Conservation (phyloP, 1,140 invertebrate genomes). For the Drosophila quadrilineata region DNA sequence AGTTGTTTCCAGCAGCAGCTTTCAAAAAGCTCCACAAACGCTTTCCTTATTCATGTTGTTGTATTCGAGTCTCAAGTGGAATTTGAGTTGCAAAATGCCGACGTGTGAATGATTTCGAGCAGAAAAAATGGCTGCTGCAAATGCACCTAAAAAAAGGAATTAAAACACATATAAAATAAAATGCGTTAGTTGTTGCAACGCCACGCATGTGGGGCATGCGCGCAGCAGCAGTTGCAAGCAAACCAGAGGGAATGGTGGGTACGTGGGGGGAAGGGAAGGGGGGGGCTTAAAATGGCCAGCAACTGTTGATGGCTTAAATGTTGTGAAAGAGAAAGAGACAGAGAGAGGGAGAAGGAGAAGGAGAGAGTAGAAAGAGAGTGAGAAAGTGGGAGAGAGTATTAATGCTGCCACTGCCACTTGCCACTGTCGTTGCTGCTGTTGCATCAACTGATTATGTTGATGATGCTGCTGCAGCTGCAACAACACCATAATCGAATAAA, state of each 20-base stretch:
- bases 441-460: conserved; percentile 57
- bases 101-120: conserved; percentile 34
- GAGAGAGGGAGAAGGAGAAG: not conserved
- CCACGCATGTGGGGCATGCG: conserved; percentile 43
- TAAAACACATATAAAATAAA: conserved; percentile 45
- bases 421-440: conserved; percentile 2
- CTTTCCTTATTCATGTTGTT: too few relatives aligned
- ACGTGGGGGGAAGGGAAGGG: not conserved
- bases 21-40: too few relatives aligned
- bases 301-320: too few relatives aligned
- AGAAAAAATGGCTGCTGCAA: conserved; percentile 28
- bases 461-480: conserved; percentile 56
- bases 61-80: too few relatives aligned
- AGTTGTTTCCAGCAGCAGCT: too few relatives aligned
- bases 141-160: conserved; percentile 62
- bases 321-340: not conserved
- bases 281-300: too few relatives aligned
- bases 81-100: too few relatives aligned
- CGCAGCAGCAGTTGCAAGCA: conserved; percentile 18
- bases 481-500: conserved; percentile 69
- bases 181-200: conserved; percentile 13
- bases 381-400: not conserved
- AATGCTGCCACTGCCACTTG: conserved; percentile 19
- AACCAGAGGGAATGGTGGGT: not conserved
- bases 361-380: not conserved